phyloP scores from a whole-genome alignment of 2,113 vertebrate genomes.

The Isichthys henryi region DNA sequence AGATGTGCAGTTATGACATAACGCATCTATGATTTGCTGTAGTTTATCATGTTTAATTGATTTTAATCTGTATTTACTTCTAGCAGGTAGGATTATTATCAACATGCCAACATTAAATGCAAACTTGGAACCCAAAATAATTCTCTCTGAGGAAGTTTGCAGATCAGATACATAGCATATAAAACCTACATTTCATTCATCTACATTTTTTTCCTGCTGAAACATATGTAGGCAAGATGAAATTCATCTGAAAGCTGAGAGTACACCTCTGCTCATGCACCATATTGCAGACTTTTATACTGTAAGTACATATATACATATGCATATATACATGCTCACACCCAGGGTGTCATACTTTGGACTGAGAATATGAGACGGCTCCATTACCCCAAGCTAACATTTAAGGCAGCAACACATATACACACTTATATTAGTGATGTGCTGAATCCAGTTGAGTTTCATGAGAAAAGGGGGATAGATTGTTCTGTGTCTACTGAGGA shows the following conservation, averaged over 20 bases:
- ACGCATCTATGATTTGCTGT: neutral
- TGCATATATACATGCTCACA: neutral
- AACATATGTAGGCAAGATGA: neutral
- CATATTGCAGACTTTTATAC: neutral
- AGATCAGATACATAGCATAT: neutral
- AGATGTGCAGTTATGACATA: neutral
- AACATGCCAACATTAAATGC: neutral
- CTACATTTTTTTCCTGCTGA: neutral
- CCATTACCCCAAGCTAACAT: neutral
- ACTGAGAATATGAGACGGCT: neutral
- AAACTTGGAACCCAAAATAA: neutral
- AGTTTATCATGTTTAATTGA: neutral
- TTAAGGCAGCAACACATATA: neutral
- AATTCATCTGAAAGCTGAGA: neutral
- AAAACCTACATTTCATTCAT: neutral
- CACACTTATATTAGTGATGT: neutral
- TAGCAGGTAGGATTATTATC: neutral
- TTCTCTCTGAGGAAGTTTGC: neutral
- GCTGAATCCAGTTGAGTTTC: neutral
- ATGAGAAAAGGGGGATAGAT: neutral
- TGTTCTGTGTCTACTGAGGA: neutral
- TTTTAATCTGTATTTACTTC: neutral
- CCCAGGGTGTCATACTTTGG: neutral
- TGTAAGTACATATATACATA: neutral
- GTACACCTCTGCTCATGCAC: neutral